Conservation (phyloP, 1,140 invertebrate species). For the Fopius arisanus region DNA sequence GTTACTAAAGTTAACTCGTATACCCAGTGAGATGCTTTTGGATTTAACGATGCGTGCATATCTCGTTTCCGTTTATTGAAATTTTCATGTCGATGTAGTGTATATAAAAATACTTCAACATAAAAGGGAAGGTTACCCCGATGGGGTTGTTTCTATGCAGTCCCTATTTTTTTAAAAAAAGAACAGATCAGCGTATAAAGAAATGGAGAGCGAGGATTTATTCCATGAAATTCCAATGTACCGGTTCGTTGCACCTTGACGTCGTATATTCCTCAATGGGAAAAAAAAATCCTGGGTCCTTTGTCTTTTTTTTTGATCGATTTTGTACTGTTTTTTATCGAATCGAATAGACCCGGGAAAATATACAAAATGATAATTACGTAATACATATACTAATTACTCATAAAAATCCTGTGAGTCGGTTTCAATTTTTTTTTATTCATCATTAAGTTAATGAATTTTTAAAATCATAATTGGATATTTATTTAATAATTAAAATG, state of each 20-base stretch:
- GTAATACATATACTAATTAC: too few species aligned
- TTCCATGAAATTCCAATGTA: conserved; percentile 39
- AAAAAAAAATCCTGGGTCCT: not conserved
- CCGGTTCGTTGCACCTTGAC: conserved; percentile 43
- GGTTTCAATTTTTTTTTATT: too few species aligned
- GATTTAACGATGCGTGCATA: conserved; percentile 17
- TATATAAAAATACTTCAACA: not conserved
- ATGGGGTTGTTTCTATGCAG: not conserved
- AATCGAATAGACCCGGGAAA: too few species aligned
- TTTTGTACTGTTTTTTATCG: not conserved
- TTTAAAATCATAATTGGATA: too few species aligned
- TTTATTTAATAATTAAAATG: too few species aligned
- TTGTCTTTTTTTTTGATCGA: not conserved
- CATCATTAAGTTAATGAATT: too few species aligned
- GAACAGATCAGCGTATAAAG: not conserved
- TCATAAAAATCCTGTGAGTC: too few species aligned
- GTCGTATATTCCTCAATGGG: conserved; percentile 32
- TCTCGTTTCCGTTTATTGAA: conserved; percentile 21
- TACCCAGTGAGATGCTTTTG: not conserved
- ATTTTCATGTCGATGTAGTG: not conserved
- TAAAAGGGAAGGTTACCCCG: not conserved
- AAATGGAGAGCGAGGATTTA: not conserved
- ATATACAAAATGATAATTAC: too few species aligned
- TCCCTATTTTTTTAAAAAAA: not conserved
- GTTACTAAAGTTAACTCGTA: not conserved